Base-by-base conservation (phyloP, 1,140 invertebrate species). In the Drosophila saltans region DNA sequence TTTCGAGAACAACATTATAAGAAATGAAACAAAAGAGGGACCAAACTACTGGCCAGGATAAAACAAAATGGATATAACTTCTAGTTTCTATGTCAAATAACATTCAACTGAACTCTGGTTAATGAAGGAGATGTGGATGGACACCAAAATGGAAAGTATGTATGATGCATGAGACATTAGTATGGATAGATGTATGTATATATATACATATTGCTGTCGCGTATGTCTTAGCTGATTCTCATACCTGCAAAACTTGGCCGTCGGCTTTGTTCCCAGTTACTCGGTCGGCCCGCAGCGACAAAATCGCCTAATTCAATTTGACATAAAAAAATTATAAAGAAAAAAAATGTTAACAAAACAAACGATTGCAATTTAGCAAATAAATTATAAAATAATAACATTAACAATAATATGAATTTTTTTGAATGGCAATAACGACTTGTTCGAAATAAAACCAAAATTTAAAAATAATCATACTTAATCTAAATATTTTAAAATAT, bases 231-330 rank as follows among this genome's bases (percentile, higher is more conserved):
- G 79, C 69, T 52, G 45, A 52, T 52, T 52, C 45, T 73, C 77
- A 69, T 91, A 57, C 96, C 97, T 48, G 96, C 96, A 91, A 96
- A 97, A 80, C 95, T 96, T n/a, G 93, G 93, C 90, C 95, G 94
- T 80, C 95, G 94, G 76, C 94, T 93, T 66, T 96, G 95, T 92
- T 96, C 95, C 96, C 96, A 97, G 92, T 97, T 96, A 81, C 96
- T 97, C 43, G 97, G 97, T 91, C 95, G 95, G 62, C 97, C 97
- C 81, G 97, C 96, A 75, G 96, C 94, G 89, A 94, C 90, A 93
- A 93, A 93, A 93, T 94, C 88, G 80, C 91, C 92, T 71, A 79
- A 75, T 69, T 48, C 1, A 66, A 67, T 57, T 60, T 41, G 11
- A 33, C 21, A 61, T 8, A 16, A 56, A 81, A 30, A 69, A 40